Base-by-base conservation (phyloP, 2,888 invertebrate genomes). In the Tiliacea citrago region DNA sequence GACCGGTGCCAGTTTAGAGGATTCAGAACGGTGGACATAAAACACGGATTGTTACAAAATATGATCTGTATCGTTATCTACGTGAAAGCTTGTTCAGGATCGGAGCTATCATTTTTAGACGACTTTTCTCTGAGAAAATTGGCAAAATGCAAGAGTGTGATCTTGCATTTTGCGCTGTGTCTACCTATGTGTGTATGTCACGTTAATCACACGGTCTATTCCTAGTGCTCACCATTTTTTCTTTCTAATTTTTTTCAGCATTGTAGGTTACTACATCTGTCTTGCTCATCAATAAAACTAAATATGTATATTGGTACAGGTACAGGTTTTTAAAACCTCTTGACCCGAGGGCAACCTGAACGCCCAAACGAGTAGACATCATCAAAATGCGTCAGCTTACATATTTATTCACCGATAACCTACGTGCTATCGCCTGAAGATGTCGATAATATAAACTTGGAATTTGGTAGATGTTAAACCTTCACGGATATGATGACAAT, bases 41-140 rank as follows among this genome's bases (percentile, higher is more conserved):
- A 90, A 91, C 86, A 88, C 88, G 86, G 88, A 91, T 90, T 91
- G 88, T 85, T 80, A 76, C 87, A 86, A 88, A 86, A n/a, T n/a
- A n/a, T 88, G 62, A 87, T 85, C 76, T 72, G 79, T 81, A 82
- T 86, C 79, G 66, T 66, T 65, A 68, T 75, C 76, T 81, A 77
- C 69, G 71, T 81, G 86, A 86, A 84, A 85, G 84, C 82, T 85
- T 68, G 68, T 80, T 82, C 47, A 51, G 12, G 42, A 29, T 55
- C 35, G 13, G 35, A 53, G 18, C 58, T 63, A 61, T 66, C 5
- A 62, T 29, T 75, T 76, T 69, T 39, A 35, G 57, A 72, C 29
- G 18, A 49, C 63, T 58, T 68, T 62, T 58, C 35, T 53, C 61
- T 39, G 13, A 61, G 12, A 73, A 81, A 79, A 69, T 57, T 78